phyloP scores from a whole-genome alignment of 2,113 vertebrate genomes.

The Scytalopus superciliaris region DNA sequence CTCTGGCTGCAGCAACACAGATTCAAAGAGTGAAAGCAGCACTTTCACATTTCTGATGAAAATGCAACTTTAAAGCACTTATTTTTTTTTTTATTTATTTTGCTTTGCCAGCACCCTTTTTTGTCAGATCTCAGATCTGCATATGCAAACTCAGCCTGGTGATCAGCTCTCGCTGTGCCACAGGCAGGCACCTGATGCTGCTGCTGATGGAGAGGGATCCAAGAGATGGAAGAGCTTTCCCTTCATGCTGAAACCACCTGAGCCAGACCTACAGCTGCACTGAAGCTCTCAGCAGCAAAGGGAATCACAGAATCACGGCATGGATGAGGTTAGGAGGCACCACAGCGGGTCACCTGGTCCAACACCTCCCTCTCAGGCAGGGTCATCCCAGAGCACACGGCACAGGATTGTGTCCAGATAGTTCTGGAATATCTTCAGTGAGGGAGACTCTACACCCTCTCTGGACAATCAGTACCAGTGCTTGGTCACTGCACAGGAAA shows the following conservation, averaged over 20 bases:
- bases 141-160: background rate
- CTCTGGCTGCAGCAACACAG: background rate
- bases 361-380: too few species aligned
- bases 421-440: background rate
- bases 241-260: background rate
- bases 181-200: background rate
- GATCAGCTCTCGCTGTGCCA: background rate
- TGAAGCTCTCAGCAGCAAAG: background rate
- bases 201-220: background rate
- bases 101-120: background rate
- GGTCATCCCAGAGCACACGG: background rate
- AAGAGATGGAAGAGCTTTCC: background rate
- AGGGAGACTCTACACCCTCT: background rate
- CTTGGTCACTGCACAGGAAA: background rate
- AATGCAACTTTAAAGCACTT: background rate
- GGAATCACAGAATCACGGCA: background rate
- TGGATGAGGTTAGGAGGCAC: background rate
- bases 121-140: background rate
- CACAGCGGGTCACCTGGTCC: background rate
- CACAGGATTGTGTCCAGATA: background rate
- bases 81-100: background rate
- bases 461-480: too few species aligned
- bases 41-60: background rate
- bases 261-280: background rate
- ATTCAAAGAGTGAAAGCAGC: background rate